Base-by-base conservation (phyloP, 1,140 invertebrate species). In the Tribolium madens region DNA sequence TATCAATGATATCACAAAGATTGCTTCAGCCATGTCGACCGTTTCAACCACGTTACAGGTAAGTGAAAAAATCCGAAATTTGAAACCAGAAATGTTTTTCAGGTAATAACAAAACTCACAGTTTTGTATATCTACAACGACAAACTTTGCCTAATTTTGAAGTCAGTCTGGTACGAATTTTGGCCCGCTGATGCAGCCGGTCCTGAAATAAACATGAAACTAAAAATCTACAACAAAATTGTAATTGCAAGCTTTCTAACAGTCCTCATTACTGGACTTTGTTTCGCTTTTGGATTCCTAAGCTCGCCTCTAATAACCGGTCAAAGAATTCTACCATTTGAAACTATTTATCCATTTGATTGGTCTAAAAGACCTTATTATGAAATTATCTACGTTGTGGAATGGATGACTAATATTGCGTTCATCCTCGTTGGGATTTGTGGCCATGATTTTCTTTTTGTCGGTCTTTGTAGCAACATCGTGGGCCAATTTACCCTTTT, bases 1-100 rank as follows among this genome's bases (percentile, higher is more conserved):
- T 0, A 47, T 64, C 3, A 18, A 50, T 3, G 53, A 68, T 17
- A 21, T 64, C 7, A 64, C 57, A 18, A 64, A 75, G 18, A 75
- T 33, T 17, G 36, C 60, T 12, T 26, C 14, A 2, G 73, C 60
- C 9, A 21, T 75, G 6, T 68, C 73, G n/a, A 64, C 73, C 1
- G 15, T 75, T 4, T 68, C 73, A 33, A 68, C 73, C 4, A 60
- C 60, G 26, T 68, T 75, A 21, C 73, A 75, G 57, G 73, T 75
- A 18, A 68, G 6, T 36, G 12, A 26, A 18, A n/a, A 60, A 26
- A 26, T 26, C 10, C 12, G n/a, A 64, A 42, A 26, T 26, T 42
- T 42, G 1, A 33, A 33, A 13, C 21, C 12, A 4, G 13, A 18
- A 64, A 7, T 33, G 0, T 10, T 3, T 64, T 64, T n/a, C 26